Evolutionary conservation across 2,797 vertebrate species (phyloP).

Genomic region (Helicolenus hilgendorfi): DNA sequence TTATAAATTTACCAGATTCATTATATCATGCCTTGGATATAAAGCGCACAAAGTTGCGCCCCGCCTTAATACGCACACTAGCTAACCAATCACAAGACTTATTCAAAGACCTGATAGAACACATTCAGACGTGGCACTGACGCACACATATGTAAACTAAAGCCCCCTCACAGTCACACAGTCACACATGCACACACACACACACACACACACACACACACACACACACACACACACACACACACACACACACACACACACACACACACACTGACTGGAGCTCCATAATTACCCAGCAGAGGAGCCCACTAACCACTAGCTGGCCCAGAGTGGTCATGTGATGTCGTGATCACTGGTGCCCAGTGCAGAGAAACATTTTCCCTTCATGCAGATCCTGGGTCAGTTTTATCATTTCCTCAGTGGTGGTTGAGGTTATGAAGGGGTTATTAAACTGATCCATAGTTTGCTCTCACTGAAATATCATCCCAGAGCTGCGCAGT

Average conservation of each 20-base stretch:
- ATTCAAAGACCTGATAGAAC: conserved; percentile 6
- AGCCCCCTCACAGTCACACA: neutral
- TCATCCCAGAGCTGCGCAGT: conserved; percentile 19
- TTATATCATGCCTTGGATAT: neutral
- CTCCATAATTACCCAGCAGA: conserved; percentile 78
- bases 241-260: conserved; percentile 4
- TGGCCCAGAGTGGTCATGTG: conserved; percentile 60
- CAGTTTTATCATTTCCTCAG: conserved; percentile 43
- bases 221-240: no score
- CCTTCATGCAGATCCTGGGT: conserved; percentile 40
- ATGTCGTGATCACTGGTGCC: conserved; percentile 47
- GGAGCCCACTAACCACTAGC: conserved; percentile 71
- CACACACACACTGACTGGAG: conserved; percentile 49
- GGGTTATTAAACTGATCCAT: conserved; percentile 53
- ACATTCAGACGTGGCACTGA: conserved; percentile 54
- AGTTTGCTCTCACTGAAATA: conserved; percentile 41
- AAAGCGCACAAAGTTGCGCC: neutral
- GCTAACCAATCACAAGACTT: conserved; percentile 21
- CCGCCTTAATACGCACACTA: neutral
- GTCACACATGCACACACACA: neutral
- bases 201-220: neutral
- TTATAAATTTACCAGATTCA: neutral
- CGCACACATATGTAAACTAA: neutral
- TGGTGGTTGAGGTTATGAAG: conserved; percentile 37
- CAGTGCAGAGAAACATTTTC: conserved; percentile 40